Percentiles rank a stretch among this genome's conserved stretches.
These are phyloP conservation scores for Phataginus tetradactyla DNA, from an alignment of 2,797 vertebrate genomes.

Conservation along the genomic window DNA sequence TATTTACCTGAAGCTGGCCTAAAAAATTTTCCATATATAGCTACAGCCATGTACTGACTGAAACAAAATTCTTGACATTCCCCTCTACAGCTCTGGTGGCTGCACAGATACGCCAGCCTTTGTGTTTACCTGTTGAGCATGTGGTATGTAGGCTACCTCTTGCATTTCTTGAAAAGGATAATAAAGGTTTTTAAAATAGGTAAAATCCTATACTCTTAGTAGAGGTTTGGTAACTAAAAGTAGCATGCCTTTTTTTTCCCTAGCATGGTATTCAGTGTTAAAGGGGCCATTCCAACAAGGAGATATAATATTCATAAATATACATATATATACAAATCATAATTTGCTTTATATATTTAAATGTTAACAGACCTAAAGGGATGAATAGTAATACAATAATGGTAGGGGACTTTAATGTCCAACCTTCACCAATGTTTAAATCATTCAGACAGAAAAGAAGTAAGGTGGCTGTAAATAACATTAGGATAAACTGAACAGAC, in stretches of 20 bases:
- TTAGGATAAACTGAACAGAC: neutral
- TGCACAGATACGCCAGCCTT: neutral
- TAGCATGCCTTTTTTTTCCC: neutral
- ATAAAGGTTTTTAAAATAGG: conserved; percentile 18
- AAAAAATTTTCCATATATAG: neutral
- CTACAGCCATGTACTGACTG: neutral
- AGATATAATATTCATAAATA: neutral
- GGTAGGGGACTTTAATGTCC: neutral
- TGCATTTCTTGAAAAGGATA: conserved; percentile 9
- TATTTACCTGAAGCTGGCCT: neutral
- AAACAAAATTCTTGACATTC: neutral
- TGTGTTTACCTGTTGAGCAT: neutral
- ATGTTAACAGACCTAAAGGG: neutral
- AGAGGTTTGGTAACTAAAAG: neutral
- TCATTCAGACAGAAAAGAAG: neutral
- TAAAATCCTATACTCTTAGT: neutral
- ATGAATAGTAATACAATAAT: neutral
- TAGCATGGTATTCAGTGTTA: neutral
- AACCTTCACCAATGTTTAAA: neutral
- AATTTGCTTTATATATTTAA: neutral
- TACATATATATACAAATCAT: neutral
- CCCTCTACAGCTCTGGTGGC: neutral
- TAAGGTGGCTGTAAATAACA: neutral
- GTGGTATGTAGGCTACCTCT: neutral
- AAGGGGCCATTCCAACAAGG: neutral